phyloP scores from a whole-genome alignment of 2,888 invertebrate species.

The Norana najaformis region DNA sequence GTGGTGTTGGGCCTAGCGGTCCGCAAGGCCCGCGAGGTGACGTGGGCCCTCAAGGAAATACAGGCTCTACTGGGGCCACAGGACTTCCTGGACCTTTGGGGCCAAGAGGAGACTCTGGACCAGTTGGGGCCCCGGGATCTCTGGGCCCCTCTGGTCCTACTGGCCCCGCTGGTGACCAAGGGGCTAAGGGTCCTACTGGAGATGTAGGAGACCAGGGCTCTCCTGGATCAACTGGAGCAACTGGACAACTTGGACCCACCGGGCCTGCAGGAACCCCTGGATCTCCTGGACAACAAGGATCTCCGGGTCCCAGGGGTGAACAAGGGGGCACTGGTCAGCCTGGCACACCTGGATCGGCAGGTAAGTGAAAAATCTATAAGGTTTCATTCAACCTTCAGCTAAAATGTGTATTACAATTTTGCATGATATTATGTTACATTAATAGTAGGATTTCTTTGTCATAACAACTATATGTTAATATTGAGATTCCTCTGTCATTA shows the following conservation, averaged over 20 bases:
- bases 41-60: neutral
- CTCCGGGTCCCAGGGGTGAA: slow-evolving; percentile 29
- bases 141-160: slow-evolving; percentile 28
- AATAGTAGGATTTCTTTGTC: too few species aligned
- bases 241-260: slow-evolving; percentile 31
- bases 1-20: neutral
- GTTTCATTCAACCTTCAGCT: neutral
- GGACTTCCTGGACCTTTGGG: slow-evolving; percentile 37
- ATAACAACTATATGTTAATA: too few species aligned
- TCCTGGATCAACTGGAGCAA: slow-evolving; percentile 26
- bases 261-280: slow-evolving; percentile 36
- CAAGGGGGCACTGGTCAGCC: slow-evolving; percentile 19
- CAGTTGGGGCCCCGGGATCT: slow-evolving; percentile 34
- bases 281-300: slow-evolving; percentile 35
- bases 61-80: slow-evolving; percentile 26
- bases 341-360: slow-evolving; percentile 29
- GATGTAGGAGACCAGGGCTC: slow-evolving; percentile 28
- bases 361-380: neutral
- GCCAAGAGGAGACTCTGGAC: slow-evolving; percentile 35
- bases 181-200: slow-evolving; percentile 31
- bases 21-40: neutral
- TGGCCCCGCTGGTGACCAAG: slow-evolving; percentile 34
- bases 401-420: neutral
- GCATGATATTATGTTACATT: too few species aligned
- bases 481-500: too few species aligned